phyloP scores from a whole-genome alignment of 2,888 invertebrate species.

The Lymantria monacha region DNA sequence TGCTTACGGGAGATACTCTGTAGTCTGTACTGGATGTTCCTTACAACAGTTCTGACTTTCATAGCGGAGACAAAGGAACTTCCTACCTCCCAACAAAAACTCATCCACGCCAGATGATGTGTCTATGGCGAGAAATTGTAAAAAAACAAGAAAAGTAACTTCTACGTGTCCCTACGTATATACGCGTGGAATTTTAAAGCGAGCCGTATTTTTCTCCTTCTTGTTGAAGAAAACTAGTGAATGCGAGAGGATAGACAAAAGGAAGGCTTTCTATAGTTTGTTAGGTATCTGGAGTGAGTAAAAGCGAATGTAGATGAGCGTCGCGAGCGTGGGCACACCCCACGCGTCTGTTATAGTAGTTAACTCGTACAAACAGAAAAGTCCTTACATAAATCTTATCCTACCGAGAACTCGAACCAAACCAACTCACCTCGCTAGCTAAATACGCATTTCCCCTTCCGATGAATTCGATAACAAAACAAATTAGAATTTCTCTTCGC shows the following conservation, averaged over 20 bases:
- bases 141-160: constrained; percentile 65
- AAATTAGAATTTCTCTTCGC: constrained; percentile 60
- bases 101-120: constrained; percentile 79
- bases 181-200: constrained; percentile 70
- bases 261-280: constrained; percentile 62
- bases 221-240: constrained; percentile 69
- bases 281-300: constrained; percentile 65
- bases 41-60: constrained; percentile 79
- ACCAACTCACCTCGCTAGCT: constrained; percentile 64
- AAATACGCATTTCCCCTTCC: constrained; percentile 57
- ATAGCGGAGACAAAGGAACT: constrained; percentile 75
- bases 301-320: constrained; percentile 76
- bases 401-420: constrained; percentile 62
- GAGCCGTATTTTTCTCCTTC: constrained; percentile 64
- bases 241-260: constrained; percentile 74
- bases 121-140: constrained; percentile 80
- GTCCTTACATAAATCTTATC: constrained; percentile 81
- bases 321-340: constrained; percentile 55
- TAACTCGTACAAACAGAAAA: constrained; percentile 77
- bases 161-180: constrained; percentile 48
- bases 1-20: constrained; percentile 55
- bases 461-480: constrained; percentile 70
- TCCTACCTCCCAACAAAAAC: constrained; percentile 78
- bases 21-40: constrained; percentile 66
- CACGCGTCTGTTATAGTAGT: constrained; percentile 63